Evolutionary conservation across 2,113 vertebrate species (phyloP), one percentile per base, ranked within the genome.

Genomic region (Electrona antarctica): DNA sequence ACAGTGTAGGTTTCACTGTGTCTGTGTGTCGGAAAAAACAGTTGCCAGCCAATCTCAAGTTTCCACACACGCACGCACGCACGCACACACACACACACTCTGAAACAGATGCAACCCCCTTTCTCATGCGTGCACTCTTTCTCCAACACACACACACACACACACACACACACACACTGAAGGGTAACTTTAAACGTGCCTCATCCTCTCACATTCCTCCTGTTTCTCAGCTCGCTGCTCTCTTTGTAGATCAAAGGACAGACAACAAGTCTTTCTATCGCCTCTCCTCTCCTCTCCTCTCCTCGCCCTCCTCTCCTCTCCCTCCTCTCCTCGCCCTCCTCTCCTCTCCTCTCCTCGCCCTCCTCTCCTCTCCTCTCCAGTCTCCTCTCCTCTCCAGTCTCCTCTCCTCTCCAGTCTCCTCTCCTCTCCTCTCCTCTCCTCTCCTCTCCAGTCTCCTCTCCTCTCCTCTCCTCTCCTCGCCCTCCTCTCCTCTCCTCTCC

Each of bases 231-330:
- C 78, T 83, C 14, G 71, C 79, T 63, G 79, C 81, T 65, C 71
- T 84, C 85, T 87, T 79, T 86, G 80, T 74, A 89, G 88, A 91
- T 91, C 84, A 91, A 92, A 91, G 86, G 62, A 77, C 63, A 77
- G 74, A 81, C 74, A 83, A 77, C 74, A 73, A 80, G 79, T 82
- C 76, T 81, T 71, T 86, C 79, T 76, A 77, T 86, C 72, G 13
- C 72, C 69, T 14, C 61, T 2, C 50, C 60, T 29, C 9, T 11
- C n/a, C 54, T n/a, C 7, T 21, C 8, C 60, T 33, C 15, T 46
- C 29, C 10, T 60, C n/a, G n/a, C n/a, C n/a, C 59, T 10, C 21
- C 3, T 13, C 6, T 47, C 8, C 33, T 68, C 76, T 75, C 80
- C 78, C n/a, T n/a, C n/a, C n/a, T n/a, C n/a, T n/a, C n/a, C n/a